A percentile compares a stretch with the other conserved stretches of the same genome.
These are phyloP conservation scores for Plectus sambesii DNA, from an alignment of 1,140 invertebrate genomes.

Conservation along the genomic window DNA sequence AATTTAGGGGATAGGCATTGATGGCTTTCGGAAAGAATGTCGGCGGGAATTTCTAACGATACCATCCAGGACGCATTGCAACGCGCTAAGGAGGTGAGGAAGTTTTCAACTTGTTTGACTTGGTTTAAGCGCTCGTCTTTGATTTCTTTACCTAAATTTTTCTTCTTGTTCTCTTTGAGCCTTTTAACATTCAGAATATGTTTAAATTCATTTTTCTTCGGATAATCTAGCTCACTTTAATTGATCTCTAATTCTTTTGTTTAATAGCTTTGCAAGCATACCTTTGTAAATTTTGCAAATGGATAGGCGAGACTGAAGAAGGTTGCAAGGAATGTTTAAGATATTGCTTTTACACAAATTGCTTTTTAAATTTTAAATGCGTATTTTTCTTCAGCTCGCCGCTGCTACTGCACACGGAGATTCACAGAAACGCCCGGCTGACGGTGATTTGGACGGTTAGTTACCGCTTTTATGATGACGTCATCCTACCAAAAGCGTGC, in stretches of 20 bases:
- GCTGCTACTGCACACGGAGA: constrained; percentile 26
- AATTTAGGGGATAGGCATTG: too few relatives aligned
- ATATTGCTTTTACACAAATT: too few relatives aligned
- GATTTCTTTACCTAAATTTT: constrained; percentile 10
- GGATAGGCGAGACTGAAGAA: too few relatives aligned
- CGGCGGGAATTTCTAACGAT: constrained; percentile 17
- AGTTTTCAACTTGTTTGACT: constrained; percentile 9
- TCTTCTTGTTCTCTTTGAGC: constrained; percentile 2
- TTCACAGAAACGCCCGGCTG: constrained; percentile 33
- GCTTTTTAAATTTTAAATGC: too few relatives aligned
- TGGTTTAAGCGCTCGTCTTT: neutral
- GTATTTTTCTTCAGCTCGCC: constrained; percentile 34
- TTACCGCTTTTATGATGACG: too few relatives aligned
- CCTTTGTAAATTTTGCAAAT: too few relatives aligned
- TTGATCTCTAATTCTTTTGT: too few relatives aligned
- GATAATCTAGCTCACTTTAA: too few relatives aligned
- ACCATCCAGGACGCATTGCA: constrained; percentile 29
- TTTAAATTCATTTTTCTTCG: constrained; percentile 11
- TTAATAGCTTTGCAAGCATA: too few relatives aligned
- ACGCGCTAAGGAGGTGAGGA: constrained; percentile 31
- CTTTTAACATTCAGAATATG: neutral
- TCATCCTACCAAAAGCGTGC: too few relatives aligned
- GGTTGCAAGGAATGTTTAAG: too few relatives aligned
- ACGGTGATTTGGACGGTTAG: constrained; percentile 40
- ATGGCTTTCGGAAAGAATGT: too few relatives aligned